Conservation (phyloP, 2,797 vertebrate species). For the Epinephelus awoara region DNA sequence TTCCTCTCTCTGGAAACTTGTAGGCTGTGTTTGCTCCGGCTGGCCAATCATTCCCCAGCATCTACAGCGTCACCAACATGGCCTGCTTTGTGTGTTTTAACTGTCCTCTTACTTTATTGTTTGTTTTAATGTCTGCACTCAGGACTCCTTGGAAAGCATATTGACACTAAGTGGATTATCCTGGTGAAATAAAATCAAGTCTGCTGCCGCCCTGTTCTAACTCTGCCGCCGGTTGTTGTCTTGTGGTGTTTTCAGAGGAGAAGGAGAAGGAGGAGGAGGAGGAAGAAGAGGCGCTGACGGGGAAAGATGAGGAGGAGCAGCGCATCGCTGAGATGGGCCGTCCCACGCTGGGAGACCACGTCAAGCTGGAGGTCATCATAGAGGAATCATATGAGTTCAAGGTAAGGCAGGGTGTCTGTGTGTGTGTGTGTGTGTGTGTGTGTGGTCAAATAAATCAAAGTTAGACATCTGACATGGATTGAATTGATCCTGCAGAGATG, state of each 20-base stretch:
- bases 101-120: neutral
- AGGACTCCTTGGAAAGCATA: neutral
- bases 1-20: neutral
- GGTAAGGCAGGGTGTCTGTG: slow-evolving; percentile 82
- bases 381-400: slow-evolving; percentile 99
- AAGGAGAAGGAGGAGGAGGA: slow-evolving; percentile 73
- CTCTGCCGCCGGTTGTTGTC: neutral
- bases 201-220: slow-evolving; percentile 4
- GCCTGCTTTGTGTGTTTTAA: neutral
- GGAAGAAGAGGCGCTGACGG: slow-evolving; percentile 91
- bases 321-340: slow-evolving; percentile 97
- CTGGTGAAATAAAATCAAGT: neutral
- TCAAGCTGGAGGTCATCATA: slow-evolving; percentile 96
- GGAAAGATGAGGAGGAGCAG: slow-evolving; percentile 93
- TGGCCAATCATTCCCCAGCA: neutral
- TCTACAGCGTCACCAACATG: neutral
- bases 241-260: slow-evolving; percentile 88
- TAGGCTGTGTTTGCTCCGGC: neutral
- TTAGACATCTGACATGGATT: neutral
- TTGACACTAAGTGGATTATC: neutral
- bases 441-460: neutral
- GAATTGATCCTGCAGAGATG: neutral
- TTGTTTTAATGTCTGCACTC: neutral
- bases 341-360: slow-evolving; percentile 95
- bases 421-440: too few relatives aligned